Evolutionary conservation across 2,888 invertebrate genomes (phyloP).

Genomic region (Cantharis nigra): DNA sequence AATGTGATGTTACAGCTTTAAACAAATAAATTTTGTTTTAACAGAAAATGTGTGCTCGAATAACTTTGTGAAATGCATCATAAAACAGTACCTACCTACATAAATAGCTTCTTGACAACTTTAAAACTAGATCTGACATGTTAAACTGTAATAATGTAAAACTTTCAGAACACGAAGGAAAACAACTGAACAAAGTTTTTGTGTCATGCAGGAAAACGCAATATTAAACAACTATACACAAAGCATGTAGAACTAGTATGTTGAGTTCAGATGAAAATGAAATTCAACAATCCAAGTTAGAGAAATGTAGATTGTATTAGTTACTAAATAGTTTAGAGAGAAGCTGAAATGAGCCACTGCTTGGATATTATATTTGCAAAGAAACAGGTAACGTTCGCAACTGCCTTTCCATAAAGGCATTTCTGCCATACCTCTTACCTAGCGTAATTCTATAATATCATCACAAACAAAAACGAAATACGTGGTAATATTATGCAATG

Average conservation of each 20-base stretch:
- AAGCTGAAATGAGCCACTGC: constrained; percentile 13
- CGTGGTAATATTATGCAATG: too few relatives aligned
- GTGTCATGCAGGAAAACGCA: constrained; percentile 11
- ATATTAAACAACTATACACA: constrained; percentile 25
- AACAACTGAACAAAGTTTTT: constrained; percentile 25
- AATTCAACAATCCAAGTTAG: constrained; percentile 15
- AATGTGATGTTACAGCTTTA: too few relatives aligned
- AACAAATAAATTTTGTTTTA: background rate
- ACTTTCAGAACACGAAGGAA: constrained; percentile 23
- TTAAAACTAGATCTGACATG: constrained; percentile 27
- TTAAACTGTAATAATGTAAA: constrained; percentile 25
- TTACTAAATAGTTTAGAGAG: constrained; percentile 27
- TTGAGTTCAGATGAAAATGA: constrained; percentile 22
- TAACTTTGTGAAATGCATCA: constrained; percentile 18
- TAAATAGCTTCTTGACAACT: constrained; percentile 25
- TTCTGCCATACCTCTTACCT: background rate
- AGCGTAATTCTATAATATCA: background rate
- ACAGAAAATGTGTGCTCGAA: constrained; percentile 9
- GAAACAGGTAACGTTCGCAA: background rate
- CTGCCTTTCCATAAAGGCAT: background rate
- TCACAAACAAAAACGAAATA: background rate
- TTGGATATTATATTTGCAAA: background rate
- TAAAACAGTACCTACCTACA: constrained; percentile 2
- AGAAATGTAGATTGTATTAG: constrained; percentile 29
- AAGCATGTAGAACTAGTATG: constrained; percentile 10